Evolutionary conservation across 2,888 invertebrate species (phyloP), one percentile per base, ranked within the genome.

Genomic region (Lumbricus terrestris): DNA sequence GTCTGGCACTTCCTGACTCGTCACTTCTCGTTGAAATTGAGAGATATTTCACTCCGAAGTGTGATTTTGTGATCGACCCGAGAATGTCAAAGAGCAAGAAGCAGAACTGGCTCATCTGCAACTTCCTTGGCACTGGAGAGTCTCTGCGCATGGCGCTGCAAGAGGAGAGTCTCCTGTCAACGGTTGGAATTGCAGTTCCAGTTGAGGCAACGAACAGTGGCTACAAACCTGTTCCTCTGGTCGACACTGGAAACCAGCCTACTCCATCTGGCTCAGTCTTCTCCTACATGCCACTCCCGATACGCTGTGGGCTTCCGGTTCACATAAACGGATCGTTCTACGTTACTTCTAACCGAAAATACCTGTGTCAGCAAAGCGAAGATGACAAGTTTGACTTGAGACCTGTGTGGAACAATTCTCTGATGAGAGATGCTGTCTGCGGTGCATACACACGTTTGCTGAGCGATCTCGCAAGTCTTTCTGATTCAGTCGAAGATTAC

Each of bases 261-360:
- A 34, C 82, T 69, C 82, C 20, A 6, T 89, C 69, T 54, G 92
- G 92, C 29, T 82, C 91, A 15, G 82, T 94, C 4, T 94, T 94
- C 92, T 94, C 94, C 91, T 94, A 93, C 91, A 91, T 94, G 82
- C 94, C 94, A 3, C 92, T 94, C 23, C 94, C 94, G 35, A 92
- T 94, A 37, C 90, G 91, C 38, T 92, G 92, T 83, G 91, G 91
- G 8, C 92, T 94, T 38, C 93, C 93, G 13, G 92, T 94, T 38
- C 94, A 94, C 90, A 92, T 94, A 15, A 94, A 94, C 90, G 94
- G 93, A 3, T 92, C 93, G 23, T 94, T 94, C 92, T 92, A 93
- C 5, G 92, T 94, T 15, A 93, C 93, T 15, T 92, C 93, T 29
- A 93, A 93, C 91, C 91, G 94, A 47, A 92, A 93, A 42, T 91